These are phyloP conservation scores for Panthera leo DNA, from an alignment of 2,113 vertebrate species.

Conservation along the genomic window DNA sequence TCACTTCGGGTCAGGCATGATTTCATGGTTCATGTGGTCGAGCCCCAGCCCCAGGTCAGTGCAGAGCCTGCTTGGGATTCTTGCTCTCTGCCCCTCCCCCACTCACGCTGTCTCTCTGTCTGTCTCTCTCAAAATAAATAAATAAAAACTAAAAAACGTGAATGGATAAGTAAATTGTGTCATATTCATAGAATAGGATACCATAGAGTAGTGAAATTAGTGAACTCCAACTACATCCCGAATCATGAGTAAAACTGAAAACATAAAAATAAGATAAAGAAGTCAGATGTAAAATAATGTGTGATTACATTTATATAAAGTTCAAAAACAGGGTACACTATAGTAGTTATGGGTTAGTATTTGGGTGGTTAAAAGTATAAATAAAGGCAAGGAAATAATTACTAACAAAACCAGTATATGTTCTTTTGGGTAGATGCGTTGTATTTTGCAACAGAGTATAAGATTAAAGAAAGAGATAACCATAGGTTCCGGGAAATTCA, in stretches of 20 bases:
- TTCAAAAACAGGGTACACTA: background rate
- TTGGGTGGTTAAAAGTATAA: background rate
- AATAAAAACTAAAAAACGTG: constrained; percentile 4
- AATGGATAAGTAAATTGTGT: background rate
- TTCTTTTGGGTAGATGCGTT: background rate
- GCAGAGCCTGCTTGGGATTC: too few species aligned
- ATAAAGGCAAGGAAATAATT: constrained; percentile 21
- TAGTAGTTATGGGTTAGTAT: background rate
- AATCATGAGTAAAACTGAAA: background rate
- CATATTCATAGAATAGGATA: background rate
- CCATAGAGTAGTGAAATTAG: background rate
- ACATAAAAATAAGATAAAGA: constrained; percentile 18
- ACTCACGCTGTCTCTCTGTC: too few species aligned
- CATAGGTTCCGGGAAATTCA: background rate
- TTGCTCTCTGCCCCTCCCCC: too few species aligned
- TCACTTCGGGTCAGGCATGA: too few species aligned
- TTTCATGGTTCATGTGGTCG: too few species aligned
- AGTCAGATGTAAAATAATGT: background rate
- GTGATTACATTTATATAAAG: background rate
- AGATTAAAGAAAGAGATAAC: background rate
- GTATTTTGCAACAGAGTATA: background rate
- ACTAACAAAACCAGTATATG: background rate
- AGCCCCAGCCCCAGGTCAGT: too few species aligned
- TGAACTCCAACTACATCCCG: background rate
- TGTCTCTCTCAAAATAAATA: background rate